These are phyloP conservation scores for Dipodomys ordii DNA, from an alignment of 2,113 vertebrate species.

Conservation along the genomic window DNA sequence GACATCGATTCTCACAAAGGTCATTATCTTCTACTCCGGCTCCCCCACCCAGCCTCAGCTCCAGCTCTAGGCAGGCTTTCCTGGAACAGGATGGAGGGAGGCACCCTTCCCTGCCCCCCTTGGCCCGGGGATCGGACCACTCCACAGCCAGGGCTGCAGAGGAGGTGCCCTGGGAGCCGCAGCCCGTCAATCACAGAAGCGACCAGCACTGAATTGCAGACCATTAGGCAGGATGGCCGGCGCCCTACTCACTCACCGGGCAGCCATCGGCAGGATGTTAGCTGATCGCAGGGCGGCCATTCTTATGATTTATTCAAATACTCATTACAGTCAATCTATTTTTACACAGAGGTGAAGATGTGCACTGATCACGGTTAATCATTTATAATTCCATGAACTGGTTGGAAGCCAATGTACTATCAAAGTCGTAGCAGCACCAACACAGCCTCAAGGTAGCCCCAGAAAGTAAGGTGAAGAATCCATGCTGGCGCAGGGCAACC, in stretches of 20 bases:
- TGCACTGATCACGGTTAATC: slow-evolving; percentile 80
- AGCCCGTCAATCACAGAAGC: slow-evolving; percentile 70
- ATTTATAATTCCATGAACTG: slow-evolving; percentile 80
- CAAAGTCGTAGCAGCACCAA: slow-evolving; percentile 40
- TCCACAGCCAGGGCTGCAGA: background rate
- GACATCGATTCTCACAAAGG: slow-evolving; percentile 70
- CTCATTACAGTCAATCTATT: slow-evolving; percentile 84
- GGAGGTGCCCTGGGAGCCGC: slow-evolving; percentile 27
- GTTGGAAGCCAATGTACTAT: slow-evolving; percentile 74
- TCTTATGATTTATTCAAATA: slow-evolving; percentile 85
- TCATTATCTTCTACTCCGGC: slow-evolving; percentile 52
- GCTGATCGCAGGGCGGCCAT: slow-evolving; percentile 69
- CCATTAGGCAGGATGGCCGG: slow-evolving; percentile 70
- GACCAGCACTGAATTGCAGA: slow-evolving; percentile 53
- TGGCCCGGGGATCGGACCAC: background rate
- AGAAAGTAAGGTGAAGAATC: background rate
- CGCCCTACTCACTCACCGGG: slow-evolving; percentile 72
- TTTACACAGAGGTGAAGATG: slow-evolving; percentile 83
- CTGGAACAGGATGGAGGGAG: slow-evolving; percentile 65
- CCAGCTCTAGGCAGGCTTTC: slow-evolving; percentile 59
- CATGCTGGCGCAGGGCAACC: background rate
- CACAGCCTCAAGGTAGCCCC: background rate
- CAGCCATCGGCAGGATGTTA: slow-evolving; percentile 80
- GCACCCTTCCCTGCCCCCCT: background rate
- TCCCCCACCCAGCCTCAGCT: background rate